phyloP scores from a whole-genome alignment of 2,113 vertebrate species.

The Aegithalos caudatus region DNA sequence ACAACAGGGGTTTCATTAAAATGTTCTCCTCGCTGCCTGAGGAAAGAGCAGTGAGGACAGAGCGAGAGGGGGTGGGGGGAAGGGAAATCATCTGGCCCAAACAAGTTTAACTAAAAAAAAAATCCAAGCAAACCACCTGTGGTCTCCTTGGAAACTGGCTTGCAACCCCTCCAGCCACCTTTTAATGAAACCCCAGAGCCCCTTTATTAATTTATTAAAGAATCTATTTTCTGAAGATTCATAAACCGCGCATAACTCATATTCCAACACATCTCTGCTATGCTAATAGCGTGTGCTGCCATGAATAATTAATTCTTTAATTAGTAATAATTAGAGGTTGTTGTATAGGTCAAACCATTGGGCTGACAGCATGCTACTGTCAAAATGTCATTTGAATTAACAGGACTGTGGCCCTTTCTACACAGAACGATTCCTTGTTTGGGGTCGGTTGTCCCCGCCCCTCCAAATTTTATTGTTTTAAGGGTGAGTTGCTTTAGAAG shows the following conservation, averaged over 20 bases:
- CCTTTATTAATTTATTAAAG: constrained; percentile 92
- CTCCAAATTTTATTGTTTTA: background rate
- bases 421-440: background rate
- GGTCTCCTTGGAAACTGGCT: constrained; percentile 89
- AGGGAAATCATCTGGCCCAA: constrained; percentile 86
- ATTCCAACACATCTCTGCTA: constrained; percentile 81
- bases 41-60: constrained; percentile 82
- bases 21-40: constrained; percentile 81
- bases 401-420: constrained; percentile 25
- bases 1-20: constrained; percentile 93
- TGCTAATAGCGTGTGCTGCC: constrained; percentile 76
- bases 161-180: constrained; percentile 91
- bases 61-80: constrained; percentile 74
- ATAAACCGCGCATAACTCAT: constrained; percentile 84
- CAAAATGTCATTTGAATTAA: constrained; percentile 77
- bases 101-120: constrained; percentile 85
- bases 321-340: constrained; percentile 86
- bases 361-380: constrained; percentile 75
- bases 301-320: constrained; percentile 92
- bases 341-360: constrained; percentile 82
- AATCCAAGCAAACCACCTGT: constrained; percentile 87
- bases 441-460: background rate
- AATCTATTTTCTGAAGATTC: constrained; percentile 90
- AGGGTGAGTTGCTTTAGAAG: background rate
- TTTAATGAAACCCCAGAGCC: constrained; percentile 95